Conservation (phyloP, 2,888 invertebrate genomes). For the Melanchra persicariae region DNA sequence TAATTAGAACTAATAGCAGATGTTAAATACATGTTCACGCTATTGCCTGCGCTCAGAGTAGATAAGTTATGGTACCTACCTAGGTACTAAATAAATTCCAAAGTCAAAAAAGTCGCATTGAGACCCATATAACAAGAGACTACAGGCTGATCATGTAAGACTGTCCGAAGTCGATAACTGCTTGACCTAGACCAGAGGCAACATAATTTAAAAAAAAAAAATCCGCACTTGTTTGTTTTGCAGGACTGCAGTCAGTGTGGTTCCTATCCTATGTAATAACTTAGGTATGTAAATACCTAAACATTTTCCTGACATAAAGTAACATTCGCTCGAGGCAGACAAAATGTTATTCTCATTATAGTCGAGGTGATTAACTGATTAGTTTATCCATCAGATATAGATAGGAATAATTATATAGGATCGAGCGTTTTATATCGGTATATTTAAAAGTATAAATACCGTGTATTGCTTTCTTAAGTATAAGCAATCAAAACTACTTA, state of each 20-base stretch:
- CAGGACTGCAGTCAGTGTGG: no score
- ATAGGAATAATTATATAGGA: no score
- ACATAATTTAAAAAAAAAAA: no score
- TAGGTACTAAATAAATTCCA: neutral
- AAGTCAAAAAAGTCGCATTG: neutral
- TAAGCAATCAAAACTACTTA: no score
- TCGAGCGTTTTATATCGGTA: neutral
- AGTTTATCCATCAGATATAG: constrained; percentile 21
- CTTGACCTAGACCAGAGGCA: no score
- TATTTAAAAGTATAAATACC: no score
- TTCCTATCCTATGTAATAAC: no score
- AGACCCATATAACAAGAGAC: neutral
- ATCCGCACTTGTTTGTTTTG: no score
- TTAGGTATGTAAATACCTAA: neutral
- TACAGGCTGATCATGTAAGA: neutral
- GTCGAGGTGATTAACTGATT: constrained; percentile 32
- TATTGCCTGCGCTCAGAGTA: no score
- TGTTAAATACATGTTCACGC: constrained; percentile 7
- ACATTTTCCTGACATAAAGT: constrained; percentile 1
- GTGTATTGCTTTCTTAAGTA: no score
- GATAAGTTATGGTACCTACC: no score
- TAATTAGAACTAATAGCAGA: constrained; percentile 1
- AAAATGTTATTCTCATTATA: neutral
- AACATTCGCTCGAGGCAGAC: constrained; percentile 3
- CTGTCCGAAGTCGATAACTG: no score